Conservation (phyloP, 2,797 vertebrate species). For the Brachymystax lenok region DNA sequence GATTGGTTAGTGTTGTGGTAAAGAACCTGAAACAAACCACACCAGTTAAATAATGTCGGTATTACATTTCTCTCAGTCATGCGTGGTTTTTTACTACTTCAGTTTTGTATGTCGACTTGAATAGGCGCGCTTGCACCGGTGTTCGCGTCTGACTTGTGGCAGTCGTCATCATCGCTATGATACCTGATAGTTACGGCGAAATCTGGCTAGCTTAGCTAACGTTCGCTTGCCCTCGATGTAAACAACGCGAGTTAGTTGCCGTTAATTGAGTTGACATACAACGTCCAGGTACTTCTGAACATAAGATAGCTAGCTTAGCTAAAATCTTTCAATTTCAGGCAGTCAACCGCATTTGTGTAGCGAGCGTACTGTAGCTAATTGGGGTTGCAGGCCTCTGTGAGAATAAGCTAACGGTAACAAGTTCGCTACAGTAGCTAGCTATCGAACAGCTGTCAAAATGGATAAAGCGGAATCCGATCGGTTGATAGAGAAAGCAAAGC, state of each 20-base stretch:
- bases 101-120: background rate
- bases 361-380: background rate
- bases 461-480: conserved; percentile 80
- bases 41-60: conserved; percentile 4
- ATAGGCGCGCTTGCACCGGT: background rate
- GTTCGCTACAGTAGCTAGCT: background rate
- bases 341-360: background rate
- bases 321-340: background rate
- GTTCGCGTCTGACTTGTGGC: background rate
- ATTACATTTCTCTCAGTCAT: conserved; percentile 26
- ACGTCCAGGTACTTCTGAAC: background rate
- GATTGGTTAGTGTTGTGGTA: no score
- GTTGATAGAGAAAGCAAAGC: conserved; percentile 81
- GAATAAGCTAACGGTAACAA: conserved; percentile 8
- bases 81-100: conserved; percentile 17
- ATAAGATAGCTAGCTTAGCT: background rate
- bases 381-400: background rate
- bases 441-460: conserved; percentile 46
- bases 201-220: conserved; percentile 6
- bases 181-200: conserved; percentile 1
- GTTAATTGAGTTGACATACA: background rate
- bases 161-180: conserved; percentile 8
- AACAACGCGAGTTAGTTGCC: background rate
- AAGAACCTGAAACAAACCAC: no score
- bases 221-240: background rate